phyloP scores from a whole-genome alignment of 2,888 invertebrate genomes.

The Drosophila subquinaria region DNA sequence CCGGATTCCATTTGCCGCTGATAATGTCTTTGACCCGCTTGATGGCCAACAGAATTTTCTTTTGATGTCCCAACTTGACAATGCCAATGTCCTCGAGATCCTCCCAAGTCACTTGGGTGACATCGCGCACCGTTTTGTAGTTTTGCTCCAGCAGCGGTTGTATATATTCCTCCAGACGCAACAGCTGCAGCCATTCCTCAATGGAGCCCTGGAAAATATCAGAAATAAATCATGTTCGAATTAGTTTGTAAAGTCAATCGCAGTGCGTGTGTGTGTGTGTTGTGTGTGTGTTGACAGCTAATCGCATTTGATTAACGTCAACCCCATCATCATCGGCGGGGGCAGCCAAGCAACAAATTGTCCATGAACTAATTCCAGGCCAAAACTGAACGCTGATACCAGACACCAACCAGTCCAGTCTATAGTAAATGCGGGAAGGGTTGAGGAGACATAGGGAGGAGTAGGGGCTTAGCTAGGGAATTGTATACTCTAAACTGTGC shows the following conservation, averaged over 20 bases:
- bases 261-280: constrained; percentile 12
- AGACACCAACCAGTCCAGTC: constrained; percentile 4
- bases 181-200: constrained; percentile 96
- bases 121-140: constrained; percentile 96
- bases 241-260: constrained; percentile 13
- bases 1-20: constrained; percentile 90
- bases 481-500: constrained; percentile 2
- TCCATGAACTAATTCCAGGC: constrained; percentile 80
- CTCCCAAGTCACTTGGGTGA: constrained; percentile 98
- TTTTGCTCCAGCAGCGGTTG: constrained; percentile 96
- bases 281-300: constrained; percentile 36
- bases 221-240: not conserved
- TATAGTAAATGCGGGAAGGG: not conserved
- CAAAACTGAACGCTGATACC: constrained; percentile 57
- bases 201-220: constrained; percentile 90
- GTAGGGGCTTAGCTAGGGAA: not conserved
- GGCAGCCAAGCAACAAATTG: constrained; percentile 69
- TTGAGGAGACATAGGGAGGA: not conserved
- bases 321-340: constrained; percentile 35
- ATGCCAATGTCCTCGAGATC: constrained; percentile 99
- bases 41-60: constrained; percentile 98
- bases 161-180: constrained; percentile 96
- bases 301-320: constrained; percentile 66
- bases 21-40: constrained; percentile 97
- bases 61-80: constrained; percentile 97